Evolutionary conservation across 1,140 invertebrate species (phyloP), one percentile per base, ranked within the genome.

Genomic region (Drosophila elegans): DNA sequence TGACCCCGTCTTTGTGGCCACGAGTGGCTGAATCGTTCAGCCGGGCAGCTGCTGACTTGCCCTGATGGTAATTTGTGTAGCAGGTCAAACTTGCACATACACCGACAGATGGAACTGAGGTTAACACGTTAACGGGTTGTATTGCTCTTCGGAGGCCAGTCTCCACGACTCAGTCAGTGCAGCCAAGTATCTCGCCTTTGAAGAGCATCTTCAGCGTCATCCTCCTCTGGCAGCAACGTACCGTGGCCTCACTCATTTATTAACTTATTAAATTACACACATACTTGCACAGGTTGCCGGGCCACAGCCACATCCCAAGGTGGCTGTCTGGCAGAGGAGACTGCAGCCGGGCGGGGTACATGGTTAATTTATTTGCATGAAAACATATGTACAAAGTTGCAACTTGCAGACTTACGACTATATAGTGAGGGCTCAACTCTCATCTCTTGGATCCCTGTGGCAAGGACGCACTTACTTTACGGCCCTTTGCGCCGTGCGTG

Each of bases 261-360:
- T 80, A 75, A 80, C 63, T 80, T 80, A 80, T 76, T 80, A 57
- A 74, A 63, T 80, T 59, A 61, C 75, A 74, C 53, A 74, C 42
- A 74, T 42, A 13, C 72, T 34, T 44, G 55, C 45, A 66, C 55
- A 38, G 34, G 34, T 16, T 42, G 46, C 45, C 49, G 34, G 44
- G 38, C 9, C 52, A 54, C 34, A 36, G 29, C 29, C 29, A 32
- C 29, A 32, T 32, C 29, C 29, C 29, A 7, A 7, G 29, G 29
- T 32, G 29, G 29, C 6, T 6, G 29, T 1, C 29, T 32, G 6
- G 29, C 1, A 32, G 29, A 6, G 2, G 2, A 2, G 29, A 32
- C 29, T 32, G 29, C 5, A 32, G 29, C 29, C 5, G 29, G 29
- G 29, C 29, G 29, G n/a, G 38, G 9, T 11, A 7, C 11, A 29